Base-by-base conservation (phyloP, 37 sponge, comb jelly and placozoan genomes). In the Cliona cf. orientalis region DNA sequence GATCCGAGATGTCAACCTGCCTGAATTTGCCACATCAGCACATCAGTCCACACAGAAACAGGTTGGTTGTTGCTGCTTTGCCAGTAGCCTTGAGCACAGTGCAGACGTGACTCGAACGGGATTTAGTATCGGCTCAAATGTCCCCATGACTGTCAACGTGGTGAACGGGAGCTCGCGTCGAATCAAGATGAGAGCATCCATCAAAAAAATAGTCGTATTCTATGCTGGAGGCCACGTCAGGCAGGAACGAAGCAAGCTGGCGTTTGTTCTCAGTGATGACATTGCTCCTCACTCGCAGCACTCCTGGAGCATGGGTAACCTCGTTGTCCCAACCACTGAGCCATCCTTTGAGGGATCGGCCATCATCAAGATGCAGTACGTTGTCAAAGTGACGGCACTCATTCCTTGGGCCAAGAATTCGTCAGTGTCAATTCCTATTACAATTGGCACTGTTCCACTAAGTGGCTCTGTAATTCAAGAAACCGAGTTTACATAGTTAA, bases 11-110 rank as follows among this genome's bases (percentile, higher is more conserved):
- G 73, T 89, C 64, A 89, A 84, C 33, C n/a, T n/a, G n/a, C 77
- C 89, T 28, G 55, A 23, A 0, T 69, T 89, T 4, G 36, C 60
- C 22, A 26, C 19, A 42, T 79, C 80, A 5, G 12, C 44, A 33
- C 46, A 58, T 31, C 58, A 66, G 11, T 77, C 81, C 29, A 59
- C 46, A 29, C 62, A 89, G 43, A 92, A 88, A 62, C 76, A 66
- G 17, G 46, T 92, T 21, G 59, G 93, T 49, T 92, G 89, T 74
- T 92, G 93, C 81, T 92, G 93, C 66, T 62, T 74, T 3, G 84
- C 93, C 33, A 81, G 86, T 4, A 85, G 85, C 33, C 70, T 92
- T 19, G 33, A 59, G 2, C 69, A 89, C 33, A 79, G 58, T 14
- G 93, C 62, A 11, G 31, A 58, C 39, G 69, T 75, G 11, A 58